Base-by-base conservation (phyloP, 2,888 invertebrate genomes). In the Standfussiana lucernea region DNA sequence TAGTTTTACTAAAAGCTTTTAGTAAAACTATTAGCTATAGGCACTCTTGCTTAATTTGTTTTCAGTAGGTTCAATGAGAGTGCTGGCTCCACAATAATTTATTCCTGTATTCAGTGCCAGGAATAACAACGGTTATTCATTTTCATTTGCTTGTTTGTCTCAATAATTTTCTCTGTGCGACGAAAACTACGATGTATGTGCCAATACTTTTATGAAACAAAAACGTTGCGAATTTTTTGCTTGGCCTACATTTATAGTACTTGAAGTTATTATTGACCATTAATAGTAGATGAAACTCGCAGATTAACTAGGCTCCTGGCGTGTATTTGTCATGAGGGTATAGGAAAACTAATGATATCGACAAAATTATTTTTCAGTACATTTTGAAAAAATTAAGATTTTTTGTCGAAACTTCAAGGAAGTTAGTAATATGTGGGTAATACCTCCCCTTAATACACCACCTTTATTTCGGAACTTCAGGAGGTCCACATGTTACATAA, bases 51-150 rank as follows among this genome's bases (percentile, higher is more conserved):
- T 59, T 59, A 35, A 72, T 83, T 72, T 37, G 59, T 53, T 40
- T 53, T 35, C 42, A 69, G 24, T 61, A 35, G 10, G 21, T 59
- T 1, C 8, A 18, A 32, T 1, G 1, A 68, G 24, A 56, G 42
- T 71, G 45, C 71, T 68, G 15, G 37, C 65, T n/a, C 40, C 35
- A 8, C 32, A 72, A 13, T 74, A 66, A 79, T 79, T 79, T 67
- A 79, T 70, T 71, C 11, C 61, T 56, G 47, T 45, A 70, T 67
- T 71, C 42, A 67, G 62, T 65, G 84, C 85, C 77, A 84, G 70
- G 72, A 82, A 84, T 65, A 84, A 82, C 75, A 85, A 35, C 40
- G 64, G 40, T 82, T 56, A 70, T 74, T 82, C 79, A 84, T 76
- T 79, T 79, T 75, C 53, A 79, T 83, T 73, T 69, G 68, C 61